Evolutionary conservation across 1,140 invertebrate species (phyloP).

Genomic region (Hypothenemus hampei): DNA sequence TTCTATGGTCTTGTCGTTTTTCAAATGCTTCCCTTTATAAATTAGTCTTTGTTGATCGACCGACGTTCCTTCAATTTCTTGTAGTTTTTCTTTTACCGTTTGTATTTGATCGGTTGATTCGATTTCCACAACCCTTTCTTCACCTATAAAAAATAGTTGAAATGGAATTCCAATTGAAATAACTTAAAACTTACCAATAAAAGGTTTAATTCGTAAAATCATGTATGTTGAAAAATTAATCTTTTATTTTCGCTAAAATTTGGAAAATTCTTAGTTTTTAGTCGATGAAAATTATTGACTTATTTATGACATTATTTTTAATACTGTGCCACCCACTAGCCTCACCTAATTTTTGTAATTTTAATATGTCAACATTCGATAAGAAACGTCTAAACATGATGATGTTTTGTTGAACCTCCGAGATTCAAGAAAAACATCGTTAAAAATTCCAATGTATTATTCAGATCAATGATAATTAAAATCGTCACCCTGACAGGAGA

Average conservation of each 20-base stretch:
- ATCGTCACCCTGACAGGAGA: constrained; percentile 38
- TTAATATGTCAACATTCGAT: too few relatives aligned
- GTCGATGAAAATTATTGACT: too few relatives aligned
- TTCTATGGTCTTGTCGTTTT: constrained; percentile 35
- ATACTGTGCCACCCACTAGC: too few relatives aligned
- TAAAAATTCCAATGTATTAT: constrained; percentile 4
- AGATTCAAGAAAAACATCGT: too few relatives aligned
- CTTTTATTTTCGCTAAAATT: too few relatives aligned
- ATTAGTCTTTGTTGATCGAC: constrained; percentile 37
- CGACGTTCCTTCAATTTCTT: constrained; percentile 34
- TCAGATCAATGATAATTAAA: constrained; percentile 36
- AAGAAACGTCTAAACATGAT: too few relatives aligned
- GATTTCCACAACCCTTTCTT: constrained; percentile 37
- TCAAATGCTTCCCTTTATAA: constrained; percentile 38
- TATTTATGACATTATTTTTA: too few relatives aligned
- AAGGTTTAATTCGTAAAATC: constrained; percentile 26
- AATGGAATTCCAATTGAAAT: too few relatives aligned
- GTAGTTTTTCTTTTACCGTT: constrained; percentile 37
- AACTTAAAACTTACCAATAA: constrained; percentile 13
- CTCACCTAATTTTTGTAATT: too few relatives aligned
- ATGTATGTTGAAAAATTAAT: too few relatives aligned
- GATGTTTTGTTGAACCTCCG: too few relatives aligned
- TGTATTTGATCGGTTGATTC: constrained; percentile 35
- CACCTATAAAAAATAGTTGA: constrained; percentile 26
- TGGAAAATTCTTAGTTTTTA: too few relatives aligned